Percentiles rank a stretch among this genome's conserved stretches.
Evolutionary conservation across 2,888 invertebrate species (phyloP).

Genomic region (Phorcus lineatus): DNA sequence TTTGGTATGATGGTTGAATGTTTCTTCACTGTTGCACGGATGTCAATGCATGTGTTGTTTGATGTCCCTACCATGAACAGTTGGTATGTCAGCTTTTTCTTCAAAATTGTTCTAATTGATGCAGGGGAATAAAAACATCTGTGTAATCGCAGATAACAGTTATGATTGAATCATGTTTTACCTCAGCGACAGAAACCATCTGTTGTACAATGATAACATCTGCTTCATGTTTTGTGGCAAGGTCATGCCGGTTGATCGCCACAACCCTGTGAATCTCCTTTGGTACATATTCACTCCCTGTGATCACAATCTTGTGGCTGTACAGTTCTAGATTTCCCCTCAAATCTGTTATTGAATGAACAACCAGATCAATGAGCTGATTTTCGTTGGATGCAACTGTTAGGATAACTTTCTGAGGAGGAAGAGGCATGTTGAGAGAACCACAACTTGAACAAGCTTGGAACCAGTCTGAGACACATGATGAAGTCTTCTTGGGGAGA

Average conservation of each 20-base stretch:
- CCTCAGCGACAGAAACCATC: not conserved
- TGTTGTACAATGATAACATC: slow-evolving; percentile 20
- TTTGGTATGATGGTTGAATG: slow-evolving; percentile 8
- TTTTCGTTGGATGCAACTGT: no score
- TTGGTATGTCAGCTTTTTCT: not conserved
- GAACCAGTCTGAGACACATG: no score
- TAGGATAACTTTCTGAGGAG: no score
- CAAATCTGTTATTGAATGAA: no score
- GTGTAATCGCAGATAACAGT: slow-evolving; percentile 34
- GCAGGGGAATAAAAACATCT: slow-evolving; percentile 30
- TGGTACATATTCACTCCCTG: not conserved
- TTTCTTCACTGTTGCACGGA: slow-evolving; percentile 3
- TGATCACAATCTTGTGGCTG: not conserved
- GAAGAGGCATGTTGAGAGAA: no score
- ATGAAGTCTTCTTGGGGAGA: no score
- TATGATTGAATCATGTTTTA: not conserved
- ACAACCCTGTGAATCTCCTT: not conserved
- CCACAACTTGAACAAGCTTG: no score
- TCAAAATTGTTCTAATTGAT: slow-evolving; percentile 21
- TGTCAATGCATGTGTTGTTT: not conserved
- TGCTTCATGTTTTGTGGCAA: not conserved
- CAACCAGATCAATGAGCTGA: no score
- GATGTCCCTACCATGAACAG: slow-evolving; percentile 25
- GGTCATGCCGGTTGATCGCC: not conserved
- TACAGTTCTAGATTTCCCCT: no score